Evolutionary conservation across 2,888 invertebrate genomes (phyloP), one percentile per base, ranked within the genome.

Genomic region (Iselma pallidipennis): DNA sequence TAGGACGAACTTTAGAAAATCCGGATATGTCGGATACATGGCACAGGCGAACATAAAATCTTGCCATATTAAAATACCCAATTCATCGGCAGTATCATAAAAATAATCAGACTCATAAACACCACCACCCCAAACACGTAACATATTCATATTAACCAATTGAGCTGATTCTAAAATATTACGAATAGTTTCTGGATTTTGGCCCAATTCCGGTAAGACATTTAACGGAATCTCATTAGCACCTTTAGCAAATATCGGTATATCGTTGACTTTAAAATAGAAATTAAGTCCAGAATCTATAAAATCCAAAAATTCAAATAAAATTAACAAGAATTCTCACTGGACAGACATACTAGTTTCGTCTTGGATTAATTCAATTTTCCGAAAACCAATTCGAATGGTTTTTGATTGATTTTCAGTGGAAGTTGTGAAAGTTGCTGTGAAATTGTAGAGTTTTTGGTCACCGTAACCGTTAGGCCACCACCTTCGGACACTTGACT

Each of bases 111-210:
- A 89, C 78, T 98, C 98, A 75, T 98, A 99, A 0, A 95, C 83
- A 0, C 97, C 98, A n/a, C 98, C 98, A 25, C 98, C 98, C 98
- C 98, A 99, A 1, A 98, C 93, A n/a, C 98, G 85, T 12, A 98
- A 82, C 89, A 95, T 94, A 74, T 94, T 93, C 92, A 96, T 95
- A 77, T 97, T 88, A 0, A 90, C 89, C 7, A 89, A 87, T 68
- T 86, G 87, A 0, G 91, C 91, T 0, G 92, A 88, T 55, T 80
- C 76, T 33, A 97, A 78, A 1, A 96, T 82, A 65, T 86, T 81
- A 29, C 85, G 81, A 55, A 94, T 86, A 82, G 85, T 83, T 71
- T 82, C 84, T 23, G 79, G 76, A 65, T 88, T 81, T 21, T 85
- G 83, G 0, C 90, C 87, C 29, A 84, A 74, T 82, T 96, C 95